A percentile compares a stretch with the other conserved stretches of the same genome.
phyloP scores from a whole-genome alignment of 2,888 invertebrate genomes.

The Eristalis tenax region DNA sequence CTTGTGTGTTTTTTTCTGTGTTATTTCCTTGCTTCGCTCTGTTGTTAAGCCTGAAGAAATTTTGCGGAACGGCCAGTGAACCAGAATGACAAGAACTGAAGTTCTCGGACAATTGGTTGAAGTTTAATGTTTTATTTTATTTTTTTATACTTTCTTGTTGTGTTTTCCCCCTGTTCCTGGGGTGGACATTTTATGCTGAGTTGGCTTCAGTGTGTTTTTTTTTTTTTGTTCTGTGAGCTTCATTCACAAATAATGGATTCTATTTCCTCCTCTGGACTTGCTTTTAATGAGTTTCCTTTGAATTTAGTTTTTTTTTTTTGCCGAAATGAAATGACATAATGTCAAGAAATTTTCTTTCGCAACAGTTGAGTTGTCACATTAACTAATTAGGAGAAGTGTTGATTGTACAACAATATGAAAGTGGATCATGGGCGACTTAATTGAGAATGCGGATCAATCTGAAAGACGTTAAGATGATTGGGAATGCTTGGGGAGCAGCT shows the following conservation, averaged over 20 bases:
- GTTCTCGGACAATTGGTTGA: conserved; percentile 71
- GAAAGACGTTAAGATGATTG: neutral
- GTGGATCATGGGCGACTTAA: neutral
- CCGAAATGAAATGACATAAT: conserved; percentile 58
- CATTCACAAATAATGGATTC: conserved; percentile 57
- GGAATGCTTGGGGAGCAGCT: neutral
- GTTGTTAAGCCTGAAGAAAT: conserved; percentile 59
- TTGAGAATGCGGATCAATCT: neutral
- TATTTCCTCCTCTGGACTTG: conserved; percentile 45
- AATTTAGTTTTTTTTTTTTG: conserved; percentile 43
- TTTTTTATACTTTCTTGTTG: conserved; percentile 10
- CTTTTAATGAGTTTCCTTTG: conserved; percentile 69
- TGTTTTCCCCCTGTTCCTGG: conserved; percentile 23
- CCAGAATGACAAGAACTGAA: conserved; percentile 70
- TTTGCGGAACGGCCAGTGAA: conserved; percentile 67
- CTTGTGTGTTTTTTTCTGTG: conserved; percentile 4
- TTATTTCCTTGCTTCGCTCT: conserved; percentile 4
- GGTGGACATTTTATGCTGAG: conserved; percentile 65
- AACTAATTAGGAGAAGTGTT: conserved; percentile 71
- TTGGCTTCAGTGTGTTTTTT: conserved; percentile 46
- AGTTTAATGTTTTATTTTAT: conserved; percentile 57
- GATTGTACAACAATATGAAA: conserved; percentile 44
- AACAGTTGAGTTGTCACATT: conserved; percentile 69
- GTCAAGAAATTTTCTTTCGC: conserved; percentile 57
- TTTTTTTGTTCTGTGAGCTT: conserved; percentile 13